These are phyloP conservation scores for Caenorhabditis remanei DNA, from an alignment of 1,140 invertebrate species.

Conservation along the genomic window DNA sequence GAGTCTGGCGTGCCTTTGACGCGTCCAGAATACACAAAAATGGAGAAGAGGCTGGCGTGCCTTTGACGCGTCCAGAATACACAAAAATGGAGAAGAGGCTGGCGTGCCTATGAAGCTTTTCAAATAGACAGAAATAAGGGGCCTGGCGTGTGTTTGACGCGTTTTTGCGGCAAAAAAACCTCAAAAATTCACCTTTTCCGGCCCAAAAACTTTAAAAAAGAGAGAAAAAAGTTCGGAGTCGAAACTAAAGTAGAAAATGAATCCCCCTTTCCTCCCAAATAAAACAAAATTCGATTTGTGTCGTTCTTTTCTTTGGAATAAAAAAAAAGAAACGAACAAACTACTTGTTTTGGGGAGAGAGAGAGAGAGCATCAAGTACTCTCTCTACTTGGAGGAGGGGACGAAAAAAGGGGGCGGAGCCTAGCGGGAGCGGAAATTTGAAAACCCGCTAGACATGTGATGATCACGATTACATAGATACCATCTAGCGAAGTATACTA, in stretches of 20 bases:
- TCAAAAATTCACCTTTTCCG: too few species aligned
- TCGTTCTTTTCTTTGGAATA: slow-evolving; percentile 34
- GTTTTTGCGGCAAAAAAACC: too few species aligned
- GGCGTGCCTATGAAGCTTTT: too few species aligned
- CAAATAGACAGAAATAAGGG: too few species aligned
- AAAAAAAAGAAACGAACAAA: slow-evolving; percentile 10
- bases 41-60: too few species aligned
- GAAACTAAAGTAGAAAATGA: background rate
- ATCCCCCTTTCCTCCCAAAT: background rate
- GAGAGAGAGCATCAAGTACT: background rate
- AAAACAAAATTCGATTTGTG: slow-evolving; percentile 32
- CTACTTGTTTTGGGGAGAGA: slow-evolving; percentile 22
- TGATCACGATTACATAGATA: background rate
- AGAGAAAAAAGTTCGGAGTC: background rate
- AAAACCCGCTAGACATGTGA: slow-evolving; percentile 12
- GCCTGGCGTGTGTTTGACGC: too few species aligned
- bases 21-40: too few species aligned
- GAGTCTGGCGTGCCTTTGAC: too few species aligned
- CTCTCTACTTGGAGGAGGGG: background rate
- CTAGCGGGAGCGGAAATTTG: slow-evolving; percentile 13
- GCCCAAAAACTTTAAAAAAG: background rate
- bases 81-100: too few species aligned
- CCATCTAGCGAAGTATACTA: background rate
- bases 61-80: too few species aligned
- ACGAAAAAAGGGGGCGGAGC: background rate